Evolutionary conservation across 2,113 vertebrate genomes (phyloP).

Genomic region (Formicarius rufipectus): DNA sequence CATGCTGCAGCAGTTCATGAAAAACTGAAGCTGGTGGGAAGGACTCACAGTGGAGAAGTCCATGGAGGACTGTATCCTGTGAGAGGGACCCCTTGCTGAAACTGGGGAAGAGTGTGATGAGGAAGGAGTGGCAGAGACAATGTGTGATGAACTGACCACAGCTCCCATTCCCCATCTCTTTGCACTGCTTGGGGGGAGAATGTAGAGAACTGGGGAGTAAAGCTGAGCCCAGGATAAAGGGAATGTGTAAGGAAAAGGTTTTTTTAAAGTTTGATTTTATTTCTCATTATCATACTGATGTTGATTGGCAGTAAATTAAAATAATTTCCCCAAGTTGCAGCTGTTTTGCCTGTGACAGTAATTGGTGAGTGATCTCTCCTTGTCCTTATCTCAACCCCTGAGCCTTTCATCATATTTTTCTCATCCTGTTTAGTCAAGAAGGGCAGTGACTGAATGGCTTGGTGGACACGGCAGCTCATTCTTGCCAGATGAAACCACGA

Average conservation of each 20-base stretch:
- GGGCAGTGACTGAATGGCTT: not conserved
- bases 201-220: not conserved
- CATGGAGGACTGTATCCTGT: not conserved
- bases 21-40: not conserved
- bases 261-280: not conserved
- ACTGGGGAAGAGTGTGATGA: not conserved
- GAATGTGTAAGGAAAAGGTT: not conserved
- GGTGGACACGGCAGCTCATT: not conserved
- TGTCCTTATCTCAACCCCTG: not conserved
- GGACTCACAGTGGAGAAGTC: not conserved
- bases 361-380: not conserved
- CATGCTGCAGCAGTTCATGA: not conserved
- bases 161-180: not conserved
- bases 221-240: not conserved
- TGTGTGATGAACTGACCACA: not conserved
- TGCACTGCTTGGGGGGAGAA: not conserved
- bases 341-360: not conserved
- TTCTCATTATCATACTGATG: not conserved
- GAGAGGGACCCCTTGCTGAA: not conserved
- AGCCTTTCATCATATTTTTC: not conserved
- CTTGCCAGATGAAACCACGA: not conserved
- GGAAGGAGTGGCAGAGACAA: not conserved
- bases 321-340: not conserved
- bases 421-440: not conserved
- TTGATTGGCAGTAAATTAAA: not conserved